A percentile compares a stretch with the other conserved stretches of the same genome.
Evolutionary conservation across 1,140 invertebrate genomes (phyloP).

Genomic region (Globodera rostochiensis): DNA sequence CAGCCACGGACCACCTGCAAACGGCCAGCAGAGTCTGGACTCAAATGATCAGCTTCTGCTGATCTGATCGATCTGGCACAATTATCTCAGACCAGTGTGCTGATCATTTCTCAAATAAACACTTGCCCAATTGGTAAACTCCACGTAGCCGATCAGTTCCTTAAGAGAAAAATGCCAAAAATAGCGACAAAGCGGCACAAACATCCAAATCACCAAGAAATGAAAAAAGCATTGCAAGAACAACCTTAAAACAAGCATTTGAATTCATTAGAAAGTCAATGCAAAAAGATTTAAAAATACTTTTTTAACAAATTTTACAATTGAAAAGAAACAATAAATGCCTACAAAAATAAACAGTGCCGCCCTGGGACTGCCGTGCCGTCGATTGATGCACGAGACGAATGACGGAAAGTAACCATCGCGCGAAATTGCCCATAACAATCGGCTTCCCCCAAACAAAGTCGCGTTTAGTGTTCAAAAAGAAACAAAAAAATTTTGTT

Average conservation of each 20-base stretch:
- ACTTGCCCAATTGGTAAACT: conserved; percentile 43
- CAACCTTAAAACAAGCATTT: conserved; percentile 6
- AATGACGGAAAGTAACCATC: conserved; percentile 53
- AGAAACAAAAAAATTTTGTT: neutral
- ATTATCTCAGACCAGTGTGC: too few species aligned
- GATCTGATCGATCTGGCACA: too few species aligned
- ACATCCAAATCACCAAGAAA: conserved; percentile 44
- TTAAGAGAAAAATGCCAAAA: conserved; percentile 10
- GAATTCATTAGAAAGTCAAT: neutral
- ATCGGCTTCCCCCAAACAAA: conserved; percentile 55
- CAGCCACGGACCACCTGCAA: conserved; percentile 39
- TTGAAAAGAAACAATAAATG: neutral
- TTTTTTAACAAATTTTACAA: too few species aligned
- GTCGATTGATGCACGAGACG: conserved; percentile 50
- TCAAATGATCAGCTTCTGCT: neutral
- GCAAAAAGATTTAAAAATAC: too few species aligned
- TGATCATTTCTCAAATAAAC: neutral
- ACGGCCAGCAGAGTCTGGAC: neutral
- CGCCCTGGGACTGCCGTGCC: conserved; percentile 50
- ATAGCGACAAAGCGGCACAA: neutral
- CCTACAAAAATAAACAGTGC: conserved; percentile 38
- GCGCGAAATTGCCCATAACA: conserved; percentile 51
- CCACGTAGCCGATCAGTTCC: conserved; percentile 45
- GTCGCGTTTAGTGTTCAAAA: conserved; percentile 57
- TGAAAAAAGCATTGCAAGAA: conserved; percentile 42